These are phyloP conservation scores for Caenorhabditis japonica DNA, from an alignment of 2,888 invertebrate genomes.

Conservation along the genomic window DNA sequence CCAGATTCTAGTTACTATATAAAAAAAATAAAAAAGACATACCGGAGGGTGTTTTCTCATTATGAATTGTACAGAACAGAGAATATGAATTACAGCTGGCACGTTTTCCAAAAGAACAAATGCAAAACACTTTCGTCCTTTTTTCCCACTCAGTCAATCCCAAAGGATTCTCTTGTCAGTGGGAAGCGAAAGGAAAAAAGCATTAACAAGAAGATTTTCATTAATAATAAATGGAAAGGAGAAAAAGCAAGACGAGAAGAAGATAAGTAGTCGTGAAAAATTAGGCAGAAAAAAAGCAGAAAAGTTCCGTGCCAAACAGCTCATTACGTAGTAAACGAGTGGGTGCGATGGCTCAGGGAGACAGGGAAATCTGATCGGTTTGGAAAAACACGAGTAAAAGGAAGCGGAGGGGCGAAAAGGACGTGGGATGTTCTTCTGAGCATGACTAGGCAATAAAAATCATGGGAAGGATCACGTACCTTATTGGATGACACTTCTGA, in stretches of 20 bases:
- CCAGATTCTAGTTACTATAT: too few relatives aligned
- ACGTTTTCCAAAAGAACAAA: too few relatives aligned
- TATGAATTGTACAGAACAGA: too few relatives aligned
- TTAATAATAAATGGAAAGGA: conserved; percentile 39
- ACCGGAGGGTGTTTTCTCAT: conserved; percentile 39
- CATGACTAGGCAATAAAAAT: neutral
- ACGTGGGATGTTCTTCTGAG: conserved; percentile 1
- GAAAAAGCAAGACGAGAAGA: conserved; percentile 4
- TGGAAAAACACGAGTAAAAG: conserved; percentile 32
- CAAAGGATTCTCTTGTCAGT: too few relatives aligned
- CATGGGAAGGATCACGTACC: conserved; percentile 42
- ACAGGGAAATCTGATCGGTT: conserved; percentile 33
- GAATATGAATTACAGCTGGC: too few relatives aligned
- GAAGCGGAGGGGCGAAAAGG: neutral
- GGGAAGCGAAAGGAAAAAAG: conserved; percentile 9
- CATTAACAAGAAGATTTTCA: conserved; percentile 47
- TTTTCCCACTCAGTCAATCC: too few relatives aligned
- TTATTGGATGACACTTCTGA: conserved; percentile 43
- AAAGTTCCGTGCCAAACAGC: conserved; percentile 34
- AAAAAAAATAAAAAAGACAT: conserved; percentile 6
- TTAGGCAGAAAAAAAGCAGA: conserved; percentile 17
- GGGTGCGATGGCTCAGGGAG: neutral
- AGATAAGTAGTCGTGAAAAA: conserved; percentile 1
- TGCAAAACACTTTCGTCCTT: too few relatives aligned
- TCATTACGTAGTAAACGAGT: conserved; percentile 27